Percentiles rank a stretch among this genome's conserved stretches.
These are phyloP conservation scores for Embidobia sp. DNA, from an alignment of 2,888 invertebrate species.

Conservation along the genomic window DNA sequence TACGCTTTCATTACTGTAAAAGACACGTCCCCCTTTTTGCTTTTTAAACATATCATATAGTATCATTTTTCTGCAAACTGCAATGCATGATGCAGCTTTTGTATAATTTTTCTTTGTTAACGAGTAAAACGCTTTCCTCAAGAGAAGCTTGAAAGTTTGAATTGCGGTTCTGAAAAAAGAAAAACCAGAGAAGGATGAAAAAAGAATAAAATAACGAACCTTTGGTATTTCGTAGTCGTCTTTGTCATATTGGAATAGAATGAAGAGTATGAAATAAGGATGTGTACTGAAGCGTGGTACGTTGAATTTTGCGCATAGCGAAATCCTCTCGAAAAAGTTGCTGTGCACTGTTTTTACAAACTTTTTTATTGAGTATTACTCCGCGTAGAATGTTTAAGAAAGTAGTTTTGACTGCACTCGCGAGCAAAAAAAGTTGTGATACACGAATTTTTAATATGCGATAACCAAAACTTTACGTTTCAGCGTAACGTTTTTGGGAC, in stretches of 20 bases:
- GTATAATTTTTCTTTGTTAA: constrained; percentile 62
- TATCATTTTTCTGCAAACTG: constrained; percentile 35
- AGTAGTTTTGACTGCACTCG: constrained; percentile 50
- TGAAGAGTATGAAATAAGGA: constrained; percentile 61
- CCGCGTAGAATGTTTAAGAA: constrained; percentile 61
- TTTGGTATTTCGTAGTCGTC: constrained; percentile 63
- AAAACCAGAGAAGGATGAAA: constrained; percentile 14
- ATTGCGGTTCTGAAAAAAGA: constrained; percentile 44
- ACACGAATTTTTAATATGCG: constrained; percentile 59
- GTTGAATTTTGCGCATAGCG: constrained; percentile 56
- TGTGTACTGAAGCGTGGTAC: constrained; percentile 56
- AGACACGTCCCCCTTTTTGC: constrained; percentile 13
- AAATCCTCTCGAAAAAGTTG: constrained; percentile 64
- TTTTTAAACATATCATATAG: constrained; percentile 39
- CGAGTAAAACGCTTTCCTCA: constrained; percentile 52
- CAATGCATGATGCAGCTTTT: constrained; percentile 51
- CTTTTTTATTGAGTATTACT: constrained; percentile 64
- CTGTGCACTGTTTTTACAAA: constrained; percentile 61
- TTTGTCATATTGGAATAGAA: constrained; percentile 62
- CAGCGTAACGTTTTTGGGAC: constrained; percentile 6
- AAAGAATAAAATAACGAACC: constrained; percentile 59
- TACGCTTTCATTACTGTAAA: constrained; percentile 2
- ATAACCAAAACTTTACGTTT: constrained; percentile 53
- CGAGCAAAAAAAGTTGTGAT: constrained; percentile 46
- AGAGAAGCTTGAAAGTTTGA: constrained; percentile 57